These are phyloP conservation scores for Trissoscelio sp. DNA, from an alignment of 2,888 invertebrate species.

Conservation along the genomic window DNA sequence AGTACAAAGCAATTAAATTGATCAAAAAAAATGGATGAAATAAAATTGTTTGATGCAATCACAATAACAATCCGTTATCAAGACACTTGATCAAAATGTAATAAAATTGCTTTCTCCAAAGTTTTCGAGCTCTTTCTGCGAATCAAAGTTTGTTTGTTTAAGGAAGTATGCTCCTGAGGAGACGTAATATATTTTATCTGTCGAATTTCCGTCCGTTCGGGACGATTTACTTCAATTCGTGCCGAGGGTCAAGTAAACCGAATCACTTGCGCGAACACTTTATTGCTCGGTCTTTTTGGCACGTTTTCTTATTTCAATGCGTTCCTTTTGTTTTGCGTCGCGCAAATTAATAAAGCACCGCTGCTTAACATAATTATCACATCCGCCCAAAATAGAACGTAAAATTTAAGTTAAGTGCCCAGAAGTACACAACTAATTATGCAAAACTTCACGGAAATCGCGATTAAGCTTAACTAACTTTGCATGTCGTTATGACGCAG, in stretches of 20 bases:
- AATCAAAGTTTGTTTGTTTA: not conserved
- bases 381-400: not conserved
- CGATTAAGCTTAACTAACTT: conserved; percentile 8
- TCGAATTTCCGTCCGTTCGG: not conserved
- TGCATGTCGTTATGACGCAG: too few species aligned
- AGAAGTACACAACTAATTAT: conserved; percentile 13
- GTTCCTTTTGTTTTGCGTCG: not conserved
- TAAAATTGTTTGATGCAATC: too few species aligned
- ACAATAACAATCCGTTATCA: too few species aligned
- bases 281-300: not conserved
- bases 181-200: conserved; percentile 5
- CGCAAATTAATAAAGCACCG: conserved; percentile 1
- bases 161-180: not conserved
- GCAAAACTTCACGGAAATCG: conserved; percentile 8
- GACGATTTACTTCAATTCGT: not conserved
- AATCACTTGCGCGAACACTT: not conserved
- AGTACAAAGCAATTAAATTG: too few species aligned
- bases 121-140: not conserved
- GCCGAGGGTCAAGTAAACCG: not conserved
- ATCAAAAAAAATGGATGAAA: too few species aligned
- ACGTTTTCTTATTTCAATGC: not conserved
- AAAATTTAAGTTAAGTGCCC: conserved; percentile 7
- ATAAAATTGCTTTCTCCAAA: not conserved
- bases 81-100: not conserved
- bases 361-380: conserved; percentile 21